Evolutionary conservation across 2,113 vertebrate species (phyloP).

Genomic region (human (Homo sapiens)): GRCh38 chr2:109329001-109329500

Average conservation of each 20-base stretch:
- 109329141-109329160: background rate
- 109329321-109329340: background rate
- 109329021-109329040: background rate
- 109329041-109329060: background rate
- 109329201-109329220: background rate
- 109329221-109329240: background rate
- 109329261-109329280: background rate
- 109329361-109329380: background rate
- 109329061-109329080: background rate
- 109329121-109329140: background rate
- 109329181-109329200: background rate
- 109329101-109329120: background rate
- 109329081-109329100: background rate
- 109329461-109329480: background rate
- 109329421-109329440: background rate
- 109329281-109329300: background rate
- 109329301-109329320: background rate
- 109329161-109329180: background rate
- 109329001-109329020: background rate
- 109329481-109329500: background rate
- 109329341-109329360: background rate
- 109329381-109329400: background rate
- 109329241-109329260: background rate
- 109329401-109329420: background rate
- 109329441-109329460: background rate